Evolutionary conservation across 2,888 invertebrate genomes (phyloP), one percentile per base, ranked within the genome.

Genomic region (Monopis laevigella): DNA sequence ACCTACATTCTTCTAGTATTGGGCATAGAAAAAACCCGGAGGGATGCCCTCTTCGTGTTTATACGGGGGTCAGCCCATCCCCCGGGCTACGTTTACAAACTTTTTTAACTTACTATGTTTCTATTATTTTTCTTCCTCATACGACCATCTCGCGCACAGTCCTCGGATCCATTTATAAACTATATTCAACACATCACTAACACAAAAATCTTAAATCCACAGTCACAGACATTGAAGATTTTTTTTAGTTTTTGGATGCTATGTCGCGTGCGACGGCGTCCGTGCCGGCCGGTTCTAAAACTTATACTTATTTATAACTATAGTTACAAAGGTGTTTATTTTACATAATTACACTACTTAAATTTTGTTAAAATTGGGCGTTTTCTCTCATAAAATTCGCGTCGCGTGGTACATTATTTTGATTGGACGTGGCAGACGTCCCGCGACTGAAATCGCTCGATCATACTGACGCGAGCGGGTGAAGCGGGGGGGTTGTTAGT

Each of bases 221-320:
- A n/a, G n/a, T 62, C 69, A 65, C 71, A 67, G 71, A 77, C 77
- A 78, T 77, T 62, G 27, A 65, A 65, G 65, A 63, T 61, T 65
- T 19, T n/a, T 32, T 36, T 65, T 54, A 59, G 62, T 59, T 59
- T 62, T 65, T 65, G 59, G 58, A 57, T 64, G 67, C 69, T 67
- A 62, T 65, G 68, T 70, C 87, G 60, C 87, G 87, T 60, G 86
- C 84, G 36, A 19, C 19, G 42, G 86, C 86, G 65, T 68, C 65
- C 30, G 35, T 59, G 65, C 74, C 84, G 71, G 91, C 91, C 58
- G 90, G 89, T 47, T n/a, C n/a, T n/a, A n/a, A n/a, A n/a, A n/a
- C n/a, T n/a, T n/a, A n/a, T n/a, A n/a, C n/a, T n/a, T n/a, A n/a
- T n/a, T n/a, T n/a, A n/a, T n/a, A n/a, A n/a, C n/a, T n/a, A n/a